Percentiles rank a stretch among this genome's conserved stretches.
Evolutionary conservation across 2,888 invertebrate species (phyloP).

Genomic region (Diachrysia chrysitis): DNA sequence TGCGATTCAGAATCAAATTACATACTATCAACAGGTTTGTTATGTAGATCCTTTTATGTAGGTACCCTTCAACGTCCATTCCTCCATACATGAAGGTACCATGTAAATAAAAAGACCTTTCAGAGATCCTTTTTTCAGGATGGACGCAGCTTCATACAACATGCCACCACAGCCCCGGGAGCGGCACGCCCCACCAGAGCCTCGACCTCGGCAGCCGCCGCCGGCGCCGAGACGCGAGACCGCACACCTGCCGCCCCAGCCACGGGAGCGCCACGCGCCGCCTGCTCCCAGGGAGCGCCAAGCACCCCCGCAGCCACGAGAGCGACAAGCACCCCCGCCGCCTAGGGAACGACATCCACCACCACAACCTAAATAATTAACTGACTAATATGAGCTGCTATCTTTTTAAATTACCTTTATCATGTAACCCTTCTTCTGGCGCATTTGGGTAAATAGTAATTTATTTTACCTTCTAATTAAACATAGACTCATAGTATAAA

Average conservation of each 20-base stretch:
- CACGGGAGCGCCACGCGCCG: constrained; percentile 66
- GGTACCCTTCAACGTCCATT: no score
- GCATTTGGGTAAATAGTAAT: no score
- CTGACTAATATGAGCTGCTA: neutral
- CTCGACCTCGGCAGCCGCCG: constrained; percentile 69
- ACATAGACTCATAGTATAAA: no score
- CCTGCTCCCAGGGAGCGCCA: constrained; percentile 66
- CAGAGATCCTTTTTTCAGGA: constrained; percentile 40
- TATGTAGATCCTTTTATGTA: no score
- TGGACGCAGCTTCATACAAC: constrained; percentile 30
- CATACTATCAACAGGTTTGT: no score
- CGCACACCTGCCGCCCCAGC: constrained; percentile 64
- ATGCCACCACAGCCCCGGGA: constrained; percentile 62
- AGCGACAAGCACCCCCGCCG: constrained; percentile 62
- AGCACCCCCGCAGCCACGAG: constrained; percentile 59
- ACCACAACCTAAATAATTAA: neutral
- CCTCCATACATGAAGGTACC: no score
- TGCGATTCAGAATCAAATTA: no score
- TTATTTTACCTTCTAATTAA: no score
- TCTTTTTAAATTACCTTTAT: neutral
- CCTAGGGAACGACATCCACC: constrained; percentile 40
- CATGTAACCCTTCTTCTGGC: no score
- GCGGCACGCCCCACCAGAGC: constrained; percentile 71
- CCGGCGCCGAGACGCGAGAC: constrained; percentile 68
- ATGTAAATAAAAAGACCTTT: neutral